Evolutionary conservation across 2,888 invertebrate genomes (phyloP).

Genomic region (Callinectes sapidus): DNA sequence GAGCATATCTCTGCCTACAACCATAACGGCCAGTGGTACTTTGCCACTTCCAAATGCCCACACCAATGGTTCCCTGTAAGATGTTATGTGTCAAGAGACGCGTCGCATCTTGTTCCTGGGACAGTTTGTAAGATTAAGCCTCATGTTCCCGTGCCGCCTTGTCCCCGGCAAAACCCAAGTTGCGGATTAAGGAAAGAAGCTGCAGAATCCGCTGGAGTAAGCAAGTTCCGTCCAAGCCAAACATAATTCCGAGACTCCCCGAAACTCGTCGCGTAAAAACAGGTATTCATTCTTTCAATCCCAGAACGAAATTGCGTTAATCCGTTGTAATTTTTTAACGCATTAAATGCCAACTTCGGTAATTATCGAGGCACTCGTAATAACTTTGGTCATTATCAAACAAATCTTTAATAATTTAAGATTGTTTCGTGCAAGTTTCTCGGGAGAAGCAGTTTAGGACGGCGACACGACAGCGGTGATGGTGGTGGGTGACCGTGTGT

Average conservation of each 20-base stretch:
- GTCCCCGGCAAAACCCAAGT: not conserved
- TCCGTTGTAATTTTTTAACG: constrained; percentile 6
- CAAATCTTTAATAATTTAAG: constrained; percentile 13
- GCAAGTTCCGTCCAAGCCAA: constrained; percentile 24
- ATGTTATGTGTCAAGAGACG: not conserved
- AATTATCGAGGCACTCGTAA: constrained; percentile 25
- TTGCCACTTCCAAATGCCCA: not conserved
- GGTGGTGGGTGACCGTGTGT: not conserved
- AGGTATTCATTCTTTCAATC: not conserved
- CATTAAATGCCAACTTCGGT: constrained; percentile 6
- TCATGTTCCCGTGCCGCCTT: not conserved
- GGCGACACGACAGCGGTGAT: not conserved
- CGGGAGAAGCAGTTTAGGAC: not conserved
- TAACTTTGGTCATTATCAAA: constrained; percentile 28
- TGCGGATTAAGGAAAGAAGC: constrained; percentile 12
- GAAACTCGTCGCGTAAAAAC: constrained; percentile 13
- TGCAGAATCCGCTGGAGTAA: not conserved
- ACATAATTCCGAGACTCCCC: not conserved
- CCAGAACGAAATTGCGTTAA: constrained; percentile 22
- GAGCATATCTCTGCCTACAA: not conserved
- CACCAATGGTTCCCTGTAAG: not conserved
- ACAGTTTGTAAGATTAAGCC: constrained; percentile 12
- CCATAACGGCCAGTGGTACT: not conserved
- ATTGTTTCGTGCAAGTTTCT: not conserved
- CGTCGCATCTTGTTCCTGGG: not conserved